These are phyloP conservation scores for Hypselothyrea guttata DNA, from an alignment of 2,888 invertebrate species.

Conservation along the genomic window DNA sequence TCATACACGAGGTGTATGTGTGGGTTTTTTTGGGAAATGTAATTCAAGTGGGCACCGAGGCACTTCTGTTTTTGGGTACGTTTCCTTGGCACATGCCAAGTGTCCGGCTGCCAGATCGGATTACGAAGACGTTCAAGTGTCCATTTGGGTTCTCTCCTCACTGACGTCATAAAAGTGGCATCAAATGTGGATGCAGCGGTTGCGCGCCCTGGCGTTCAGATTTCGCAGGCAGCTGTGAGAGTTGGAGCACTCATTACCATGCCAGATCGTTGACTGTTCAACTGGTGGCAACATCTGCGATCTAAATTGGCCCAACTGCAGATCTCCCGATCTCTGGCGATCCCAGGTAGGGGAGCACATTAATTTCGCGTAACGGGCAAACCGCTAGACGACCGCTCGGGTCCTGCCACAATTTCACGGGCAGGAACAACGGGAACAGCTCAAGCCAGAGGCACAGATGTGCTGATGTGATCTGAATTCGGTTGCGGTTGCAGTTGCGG, in stretches of 20 bases:
- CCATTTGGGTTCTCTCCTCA: slow-evolving; percentile 9
- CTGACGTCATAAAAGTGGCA: slow-evolving; percentile 46
- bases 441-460: slow-evolving; percentile 66
- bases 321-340: slow-evolving; percentile 32
- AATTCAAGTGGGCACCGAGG: slow-evolving; percentile 67
- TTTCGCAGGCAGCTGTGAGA: slow-evolving; percentile 50
- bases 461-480: slow-evolving; percentile 66
- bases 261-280: slow-evolving; percentile 25
- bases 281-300: slow-evolving; percentile 57
- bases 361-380: slow-evolving; percentile 68
- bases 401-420: slow-evolving; percentile 60
- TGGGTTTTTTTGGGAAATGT: slow-evolving; percentile 52
- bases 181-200: slow-evolving; percentile 38
- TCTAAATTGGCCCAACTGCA: slow-evolving; percentile 72
- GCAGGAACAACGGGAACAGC: slow-evolving; percentile 52
- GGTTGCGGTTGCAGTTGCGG: slow-evolving; percentile 70
- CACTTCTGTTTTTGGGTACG: slow-evolving; percentile 67
- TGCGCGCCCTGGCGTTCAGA: slow-evolving; percentile 15
- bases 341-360: slow-evolving; percentile 47
- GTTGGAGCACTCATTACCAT: slow-evolving; percentile 34
- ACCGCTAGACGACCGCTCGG: slow-evolving; percentile 54
- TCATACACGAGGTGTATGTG: slow-evolving; percentile 33
- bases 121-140: slow-evolving; percentile 65
- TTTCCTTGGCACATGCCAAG: slow-evolving; percentile 76
- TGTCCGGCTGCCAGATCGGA: slow-evolving; percentile 49